Conservation (phyloP, 2,113 vertebrate species). For the Ophthalmolycus amberensis region DNA sequence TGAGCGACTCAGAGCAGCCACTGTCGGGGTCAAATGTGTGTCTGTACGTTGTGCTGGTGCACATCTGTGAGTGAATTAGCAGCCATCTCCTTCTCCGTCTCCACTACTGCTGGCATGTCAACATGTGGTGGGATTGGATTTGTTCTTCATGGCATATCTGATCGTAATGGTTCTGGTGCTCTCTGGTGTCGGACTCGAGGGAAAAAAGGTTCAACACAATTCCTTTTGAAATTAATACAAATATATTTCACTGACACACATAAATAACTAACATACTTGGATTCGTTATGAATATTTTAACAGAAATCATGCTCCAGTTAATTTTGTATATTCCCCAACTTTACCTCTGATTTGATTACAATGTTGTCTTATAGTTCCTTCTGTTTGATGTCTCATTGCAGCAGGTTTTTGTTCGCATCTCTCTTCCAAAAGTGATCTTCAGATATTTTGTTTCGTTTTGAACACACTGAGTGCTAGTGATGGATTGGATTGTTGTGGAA, state of each 20-base stretch:
- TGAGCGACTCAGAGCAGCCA: no score
- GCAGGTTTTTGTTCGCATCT: not conserved
- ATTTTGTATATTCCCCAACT: slow-evolving; percentile 20
- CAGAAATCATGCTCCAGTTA: slow-evolving; percentile 39
- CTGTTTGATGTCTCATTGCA: slow-evolving; percentile 19
- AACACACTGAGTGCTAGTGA: slow-evolving; percentile 8
- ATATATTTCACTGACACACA: not conserved
- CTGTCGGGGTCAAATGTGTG: not conserved
- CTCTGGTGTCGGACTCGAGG: not conserved
- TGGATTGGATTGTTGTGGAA: slow-evolving; percentile 33
- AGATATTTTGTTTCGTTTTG: not conserved
- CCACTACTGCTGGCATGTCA: slow-evolving; percentile 14
- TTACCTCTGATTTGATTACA: slow-evolving; percentile 15
- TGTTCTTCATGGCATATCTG: slow-evolving; percentile 3
- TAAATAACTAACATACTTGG: slow-evolving; percentile 21
- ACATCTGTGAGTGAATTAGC: no score
- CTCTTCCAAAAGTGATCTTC: not conserved
- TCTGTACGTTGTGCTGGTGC: no score
- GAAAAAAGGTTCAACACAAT: not conserved
- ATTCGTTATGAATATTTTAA: slow-evolving; percentile 41
- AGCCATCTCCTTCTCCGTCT: no score
- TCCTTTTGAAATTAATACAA: not conserved
- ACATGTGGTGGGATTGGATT: slow-evolving; percentile 40
- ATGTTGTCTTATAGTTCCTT: slow-evolving; percentile 6
- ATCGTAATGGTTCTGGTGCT: slow-evolving; percentile 6